Percentiles rank a stretch among this genome's conserved stretches.
phyloP scores from a whole-genome alignment of 2,888 invertebrate genomes.

The Sesamia inferens region DNA sequence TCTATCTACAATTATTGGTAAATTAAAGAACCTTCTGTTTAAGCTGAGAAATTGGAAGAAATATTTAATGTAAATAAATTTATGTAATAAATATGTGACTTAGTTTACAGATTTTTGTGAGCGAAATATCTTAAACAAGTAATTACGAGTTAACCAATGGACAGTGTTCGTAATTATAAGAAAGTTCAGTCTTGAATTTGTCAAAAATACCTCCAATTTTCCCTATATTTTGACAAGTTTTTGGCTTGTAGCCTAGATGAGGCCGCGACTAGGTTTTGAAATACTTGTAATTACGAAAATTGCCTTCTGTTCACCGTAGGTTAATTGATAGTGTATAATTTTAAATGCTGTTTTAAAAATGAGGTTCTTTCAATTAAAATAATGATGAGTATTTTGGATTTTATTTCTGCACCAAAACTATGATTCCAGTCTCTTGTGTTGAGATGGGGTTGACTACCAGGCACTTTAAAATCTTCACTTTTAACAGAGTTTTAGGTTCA shows the following conservation, averaged over 20 bases:
- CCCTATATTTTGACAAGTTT: too few species aligned
- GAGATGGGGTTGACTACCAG: too few species aligned
- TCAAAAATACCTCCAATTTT: too few species aligned
- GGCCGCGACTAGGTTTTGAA: too few species aligned
- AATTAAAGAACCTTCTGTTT: neutral
- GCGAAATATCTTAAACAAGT: conserved; percentile 11
- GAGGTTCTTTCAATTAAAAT: conserved; percentile 71
- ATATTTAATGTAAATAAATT: conserved; percentile 8
- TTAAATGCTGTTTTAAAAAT: conserved; percentile 73
- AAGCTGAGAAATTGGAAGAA: conserved; percentile 8
- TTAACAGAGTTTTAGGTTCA: too few species aligned
- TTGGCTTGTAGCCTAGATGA: too few species aligned
- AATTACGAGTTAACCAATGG: neutral
- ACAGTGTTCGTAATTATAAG: too few species aligned
- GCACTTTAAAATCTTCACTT: neutral
- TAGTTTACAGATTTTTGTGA: conserved; percentile 1
- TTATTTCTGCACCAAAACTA: conserved; percentile 17
- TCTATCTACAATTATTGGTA: conserved; percentile 1
- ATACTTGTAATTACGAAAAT: too few species aligned
- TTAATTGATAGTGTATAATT: conserved; percentile 65
- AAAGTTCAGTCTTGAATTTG: too few species aligned
- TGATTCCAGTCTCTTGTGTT: neutral
- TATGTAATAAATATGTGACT: neutral
- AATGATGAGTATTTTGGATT: conserved; percentile 59
- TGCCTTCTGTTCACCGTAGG: conserved; percentile 57